Evolutionary conservation across 2,113 vertebrate genomes (phyloP), one percentile per base, ranked within the genome.

Genomic region (Ctenomys sociabilis): DNA sequence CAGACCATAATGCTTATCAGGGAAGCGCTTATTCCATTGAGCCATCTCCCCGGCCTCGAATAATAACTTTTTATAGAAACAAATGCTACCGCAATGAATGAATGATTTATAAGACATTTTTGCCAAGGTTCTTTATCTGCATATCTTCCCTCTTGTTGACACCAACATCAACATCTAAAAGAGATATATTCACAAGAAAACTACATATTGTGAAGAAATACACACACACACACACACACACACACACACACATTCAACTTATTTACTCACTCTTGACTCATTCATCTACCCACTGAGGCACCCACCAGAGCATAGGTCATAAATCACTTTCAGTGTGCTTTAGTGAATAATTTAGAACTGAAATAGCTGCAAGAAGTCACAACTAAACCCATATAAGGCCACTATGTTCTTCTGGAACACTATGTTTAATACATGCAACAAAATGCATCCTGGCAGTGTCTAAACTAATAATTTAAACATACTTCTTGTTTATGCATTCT

Each of bases 401-500:
- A 80, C 5, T 54, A 89, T 70, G 8, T 84, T 81, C 84, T 90
- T 94, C 59, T 32, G 6, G 4, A 40, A n/a, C 32, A 57, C 49
- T 54, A 10, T 54, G 19, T 88, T 64, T 82, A 21, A n/a, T 16
- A 68, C 16, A 52, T 32, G 80, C 4, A 75, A 87, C 16, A 91
- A 32, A 54, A 78, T 2, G 3, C 45, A 63, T 73, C 82, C 30
- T 63, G 2, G 21, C 90, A 96, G 11, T 64, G 28, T 92, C 83
- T 89, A 89, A 81, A 80, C 13, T 90, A 91, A 11, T 49, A 90
- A 95, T 6, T 92, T 30, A 64, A 88, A 68, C 26, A 95, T 72
- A 78, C 14, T 49, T 93, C 77, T 88, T 95, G 32, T 21, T 26
- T 85, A 88, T 73, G 8, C n/a, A 83, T 70, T 73, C 22, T 77